Percentiles rank a stretch among this genome's conserved stretches.
Evolutionary conservation across 2,888 invertebrate species (phyloP).

Genomic region (Epistrophella euchroma): DNA sequence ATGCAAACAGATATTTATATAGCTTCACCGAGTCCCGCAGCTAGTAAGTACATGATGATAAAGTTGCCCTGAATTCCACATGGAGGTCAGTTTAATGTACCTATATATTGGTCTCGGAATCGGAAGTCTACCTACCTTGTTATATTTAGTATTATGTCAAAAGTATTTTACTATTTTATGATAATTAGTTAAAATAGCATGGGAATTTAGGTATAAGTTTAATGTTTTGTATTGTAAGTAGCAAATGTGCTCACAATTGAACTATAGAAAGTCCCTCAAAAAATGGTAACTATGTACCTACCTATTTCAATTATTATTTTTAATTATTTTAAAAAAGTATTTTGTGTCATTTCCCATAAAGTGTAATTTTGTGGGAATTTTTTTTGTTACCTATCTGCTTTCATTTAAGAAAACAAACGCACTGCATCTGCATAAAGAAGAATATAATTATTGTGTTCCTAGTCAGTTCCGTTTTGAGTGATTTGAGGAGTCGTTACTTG

Average conservation of each 20-base stretch:
- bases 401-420: no score
- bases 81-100: background rate
- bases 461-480: background rate
- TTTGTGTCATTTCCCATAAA: background rate
- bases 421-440: background rate
- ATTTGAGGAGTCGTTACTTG: background rate
- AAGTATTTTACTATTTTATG: background rate
- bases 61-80: slow-evolving; percentile 1
- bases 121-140: slow-evolving; percentile 1
- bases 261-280: no score
- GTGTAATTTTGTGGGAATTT: no score
- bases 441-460: background rate
- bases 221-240: no score
- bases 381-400: no score
- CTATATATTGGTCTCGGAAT: slow-evolving; percentile 2
- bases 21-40: background rate
- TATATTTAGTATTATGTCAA: background rate
- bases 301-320: no score
- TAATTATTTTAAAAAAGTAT: no score
- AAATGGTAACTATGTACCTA: no score
- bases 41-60: background rate
- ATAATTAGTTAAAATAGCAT: background rate
- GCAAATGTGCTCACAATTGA: no score
- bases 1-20: background rate
- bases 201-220: no score